Evolutionary conservation across 1,140 invertebrate genomes (phyloP), one percentile per base, ranked within the genome.

Genomic region (Phthorimaea operculella): DNA sequence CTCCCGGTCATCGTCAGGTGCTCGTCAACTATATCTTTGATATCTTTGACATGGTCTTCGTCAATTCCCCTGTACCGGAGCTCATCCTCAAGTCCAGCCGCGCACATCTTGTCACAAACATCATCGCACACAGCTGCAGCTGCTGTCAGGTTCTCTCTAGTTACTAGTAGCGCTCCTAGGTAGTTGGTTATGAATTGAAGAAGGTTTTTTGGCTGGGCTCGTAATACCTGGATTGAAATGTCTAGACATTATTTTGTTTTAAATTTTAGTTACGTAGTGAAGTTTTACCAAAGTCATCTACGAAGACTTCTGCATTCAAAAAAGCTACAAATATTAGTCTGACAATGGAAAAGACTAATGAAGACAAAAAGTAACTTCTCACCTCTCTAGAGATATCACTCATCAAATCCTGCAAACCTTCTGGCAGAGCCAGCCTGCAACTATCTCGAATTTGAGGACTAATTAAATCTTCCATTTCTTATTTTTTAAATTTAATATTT

Each of bases 311-410:
- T n/a, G n/a, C n/a, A n/a, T n/a, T n/a, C n/a, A n/a, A n/a, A n/a
- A n/a, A n/a, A n/a, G n/a, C n/a, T n/a, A n/a, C n/a, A n/a, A n/a
- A n/a, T n/a, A n/a, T n/a, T n/a, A n/a, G n/a, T n/a, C n/a, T n/a
- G n/a, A 28, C 21, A 28, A 28, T 28, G 21, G n/a, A n/a, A n/a
- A n/a, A n/a, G n/a, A n/a, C n/a, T 28, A 28, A 28, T 28, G 21
- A 28, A 28, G 6, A 2, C 6, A 28, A 28, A 4, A 28, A 28
- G 21, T 28, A 4, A 28, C 21, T 4, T 28, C 21, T 28, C 60
- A 91, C 90, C 80, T 92, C 91, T 48, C 90, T 87, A 0, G 90
- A 88, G 58, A 92, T 91, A 76, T 92, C 91, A 17, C 85, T 79
- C 68, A 91, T 88, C 21, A 92, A 73, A 73, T 92, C 90, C 9